Evolutionary conservation across 2,888 invertebrate genomes (phyloP).

Genomic region (Andrena trimmerana): DNA sequence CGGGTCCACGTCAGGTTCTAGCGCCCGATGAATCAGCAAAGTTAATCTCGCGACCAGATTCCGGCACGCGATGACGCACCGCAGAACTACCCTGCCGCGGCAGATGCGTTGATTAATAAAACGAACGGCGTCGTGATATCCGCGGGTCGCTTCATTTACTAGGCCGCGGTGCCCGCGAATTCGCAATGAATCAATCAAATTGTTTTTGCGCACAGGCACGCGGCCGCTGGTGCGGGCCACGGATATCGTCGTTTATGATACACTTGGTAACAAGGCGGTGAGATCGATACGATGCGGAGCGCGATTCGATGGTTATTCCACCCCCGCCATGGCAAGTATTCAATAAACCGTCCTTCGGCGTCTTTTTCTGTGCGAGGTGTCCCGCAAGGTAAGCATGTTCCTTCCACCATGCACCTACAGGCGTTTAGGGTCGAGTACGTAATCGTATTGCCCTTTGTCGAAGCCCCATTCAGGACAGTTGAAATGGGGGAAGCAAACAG

Average conservation of each 20-base stretch:
- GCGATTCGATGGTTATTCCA: background rate
- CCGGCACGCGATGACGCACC: conserved; percentile 38
- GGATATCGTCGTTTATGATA: conserved; percentile 21
- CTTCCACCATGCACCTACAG: too few species aligned
- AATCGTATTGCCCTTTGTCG: background rate
- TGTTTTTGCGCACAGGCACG: conserved; percentile 14
- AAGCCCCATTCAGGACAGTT: background rate
- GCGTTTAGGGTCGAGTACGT: background rate
- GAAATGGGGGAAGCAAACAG: background rate
- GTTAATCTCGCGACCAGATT: conserved; percentile 53
- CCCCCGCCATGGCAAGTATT: too few species aligned
- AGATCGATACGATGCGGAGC: background rate
- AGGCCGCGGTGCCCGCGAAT: conserved; percentile 19
- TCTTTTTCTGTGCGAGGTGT: too few species aligned
- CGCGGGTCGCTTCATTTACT: conserved; percentile 32
- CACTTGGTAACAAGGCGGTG: background rate
- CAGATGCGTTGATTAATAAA: conserved; percentile 52
- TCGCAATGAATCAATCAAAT: conserved; percentile 49
- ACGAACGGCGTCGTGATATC: conserved; percentile 41
- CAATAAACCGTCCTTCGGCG: too few species aligned
- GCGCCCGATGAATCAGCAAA: conserved; percentile 43
- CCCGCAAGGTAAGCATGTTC: too few species aligned
- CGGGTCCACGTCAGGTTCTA: conserved; percentile 9
- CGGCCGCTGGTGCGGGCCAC: background rate
- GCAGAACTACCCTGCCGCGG: conserved; percentile 42